Evolutionary conservation across 1,140 invertebrate species (phyloP), one percentile per base, ranked within the genome.

Genomic region (Berghia stephanieae): DNA sequence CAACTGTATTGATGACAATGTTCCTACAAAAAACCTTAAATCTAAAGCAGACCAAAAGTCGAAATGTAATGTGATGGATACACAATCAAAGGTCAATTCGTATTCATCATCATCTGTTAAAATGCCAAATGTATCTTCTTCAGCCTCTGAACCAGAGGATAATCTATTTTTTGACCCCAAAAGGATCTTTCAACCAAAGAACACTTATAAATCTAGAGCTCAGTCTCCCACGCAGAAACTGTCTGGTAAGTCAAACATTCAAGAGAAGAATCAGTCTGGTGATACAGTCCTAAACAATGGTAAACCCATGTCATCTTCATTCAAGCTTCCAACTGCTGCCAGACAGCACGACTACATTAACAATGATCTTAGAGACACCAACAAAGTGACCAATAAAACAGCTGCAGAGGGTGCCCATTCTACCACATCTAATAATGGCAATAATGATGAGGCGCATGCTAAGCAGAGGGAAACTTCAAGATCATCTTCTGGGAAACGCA

Each of bases 281-380:
- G 78, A 77, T 16, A 85, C 82, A 18, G 77, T 87, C 24, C 80
- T 87, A 10, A 87, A 87, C 76, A 87, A 87, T 80, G 85, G 84
- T 1, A 86, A 86, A 72, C 70, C 83, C n/a, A 78, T 74, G 55
- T 44, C 79, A 18, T 77, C 79, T 27, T 75, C 79, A 24, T 82
- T 79, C 77, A 81, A 82, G 16, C 74, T 83, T 27, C 73, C 81
- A 6, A 57, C 78, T 44, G 82, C 77, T 31, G 81, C 85, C n/a
- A 82, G 83, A 66, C 83, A 84, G 67, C 80, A 85, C 18, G 83
- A 84, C 60, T 88, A 87, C 73, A 88, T 88, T 70, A 88, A 86
- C 71, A 88, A 88, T 80, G 85, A 87, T 60, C 78, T 88, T 21
- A 81, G 86, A 36, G 85, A 88, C 68, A 79, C 80, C 0, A 83